Evolutionary conservation across 2,797 vertebrate genomes (phyloP), one percentile per base, ranked within the genome.

Genomic region (Enoplosus armatus): DNA sequence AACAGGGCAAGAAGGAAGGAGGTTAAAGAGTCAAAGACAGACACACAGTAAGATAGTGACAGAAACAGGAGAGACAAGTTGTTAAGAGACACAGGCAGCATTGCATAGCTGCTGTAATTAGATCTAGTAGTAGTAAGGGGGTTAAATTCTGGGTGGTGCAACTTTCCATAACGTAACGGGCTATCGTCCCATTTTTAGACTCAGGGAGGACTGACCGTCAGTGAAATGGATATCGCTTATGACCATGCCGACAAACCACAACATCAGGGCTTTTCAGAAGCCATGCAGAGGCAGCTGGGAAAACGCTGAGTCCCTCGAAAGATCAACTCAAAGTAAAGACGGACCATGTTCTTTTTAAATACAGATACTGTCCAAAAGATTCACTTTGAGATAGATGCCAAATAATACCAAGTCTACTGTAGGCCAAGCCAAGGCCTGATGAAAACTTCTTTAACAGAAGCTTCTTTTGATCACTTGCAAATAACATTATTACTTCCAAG

Each of bases 161-260:
- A 90, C 75, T 92, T 94, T 93, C 90, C 91, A 93, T 91, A 85
- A 90, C 69, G 82, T 90, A 90, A 89, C 55, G 58, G 26, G 41
- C 81, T 55, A 48, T 77, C 68, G 29, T 10, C 31, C 84, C 86
- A 88, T 87, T 92, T 94, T 93, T 92, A 92, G 90, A 72, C 65
- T 37, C 77, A 12, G 10, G 69, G 62, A 71, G 72, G 74, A 69
- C 72, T 59, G 83, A 70, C 64, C 47, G 2, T 39, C 67, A n/a
- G 15, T 80, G 92, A 89, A 85, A 90, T 72, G 60, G 85, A 91
- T 85, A 88, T 43, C 7, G 4, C 66, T 71, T 0, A 74, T 53
- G 63, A 85, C 73, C 41, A 33, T 67, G 61, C 72, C 37, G 56
- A 74, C 83, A 85, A 87, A 84, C 79, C 89, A 85, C 88, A 79